Evolutionary conservation across 2,888 invertebrate genomes (phyloP), one percentile per base, ranked within the genome.

Genomic region (Sialis lutaria): DNA sequence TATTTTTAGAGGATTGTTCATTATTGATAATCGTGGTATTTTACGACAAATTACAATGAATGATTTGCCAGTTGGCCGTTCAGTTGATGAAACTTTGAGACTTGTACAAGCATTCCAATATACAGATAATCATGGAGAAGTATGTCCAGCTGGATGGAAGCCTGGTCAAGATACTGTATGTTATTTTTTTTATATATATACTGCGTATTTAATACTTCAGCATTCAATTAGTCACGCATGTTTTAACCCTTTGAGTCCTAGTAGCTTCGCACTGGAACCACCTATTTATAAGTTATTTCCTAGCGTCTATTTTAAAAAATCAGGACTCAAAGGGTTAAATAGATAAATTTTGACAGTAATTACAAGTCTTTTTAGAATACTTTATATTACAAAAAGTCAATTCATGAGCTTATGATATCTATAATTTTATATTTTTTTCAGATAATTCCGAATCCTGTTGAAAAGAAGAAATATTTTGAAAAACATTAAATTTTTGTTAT

Each of bases 1-100:
- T 22, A 22, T 22, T 22, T 22, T 22, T 22, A 75, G 93, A 63
- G 93, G 92, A 5, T 69, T 95, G 46, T 95, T 95, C 59, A 93
- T 95, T 48, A 90, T 95, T 60, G 93, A 95, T 67, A 80, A 82
- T 32, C 85, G 81, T 60, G 91, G 91, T 35, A 72, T 84, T 48
- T 67, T 95, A 39, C 72, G 95, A 45, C 93, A 95, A 67, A 92
- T 93, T 37, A 95, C 93, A 4, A 92, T 95, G 90, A 95, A 95
- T 65, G 95, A 95, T 70, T 73, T 95, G 52, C 93, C 93, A 0
- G 90, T 91, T 7, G 90, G 90, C 1, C 73, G 93, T 48, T 90
- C 88, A 48, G 93, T 95, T 3, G 93, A 95, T 67, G 95, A 95
- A 70, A 93, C 93, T 1, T 65, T 95, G 45, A 73, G 95, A 59